Conservation (phyloP, 2,797 vertebrate genomes). For the Mormyrops attenuatus region DNA sequence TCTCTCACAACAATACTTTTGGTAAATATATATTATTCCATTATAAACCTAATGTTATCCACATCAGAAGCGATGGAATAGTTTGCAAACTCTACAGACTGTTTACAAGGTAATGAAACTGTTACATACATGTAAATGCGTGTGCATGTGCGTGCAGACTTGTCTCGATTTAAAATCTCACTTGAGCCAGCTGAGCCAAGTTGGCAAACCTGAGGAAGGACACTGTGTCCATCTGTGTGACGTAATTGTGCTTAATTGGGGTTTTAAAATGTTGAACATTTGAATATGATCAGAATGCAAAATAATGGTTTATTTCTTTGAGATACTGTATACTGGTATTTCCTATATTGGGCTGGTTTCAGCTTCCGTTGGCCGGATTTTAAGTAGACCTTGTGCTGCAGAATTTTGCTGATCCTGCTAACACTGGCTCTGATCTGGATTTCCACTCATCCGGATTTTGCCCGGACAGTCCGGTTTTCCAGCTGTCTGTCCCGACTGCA, state of each 20-base stretch:
- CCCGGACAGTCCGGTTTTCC: not conserved
- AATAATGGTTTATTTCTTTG: not conserved
- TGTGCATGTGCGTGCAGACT: too few species aligned
- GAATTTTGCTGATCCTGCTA: not conserved
- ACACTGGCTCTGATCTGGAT: not conserved
- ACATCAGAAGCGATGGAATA: too few species aligned
- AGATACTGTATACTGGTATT: not conserved
- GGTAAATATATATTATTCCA: too few species aligned
- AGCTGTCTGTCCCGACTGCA: not conserved
- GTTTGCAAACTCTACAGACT: too few species aligned
- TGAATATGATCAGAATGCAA: not conserved
- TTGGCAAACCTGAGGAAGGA: not conserved
- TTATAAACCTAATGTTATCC: too few species aligned
- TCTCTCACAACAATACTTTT: too few species aligned
- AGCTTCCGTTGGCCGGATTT: not conserved
- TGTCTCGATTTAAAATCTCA: not conserved
- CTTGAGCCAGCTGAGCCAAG: not conserved
- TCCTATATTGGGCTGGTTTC: not conserved
- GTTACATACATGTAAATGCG: too few species aligned
- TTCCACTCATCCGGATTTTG: not conserved
- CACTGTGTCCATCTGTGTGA: not conserved
- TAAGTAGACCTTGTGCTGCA: not conserved
- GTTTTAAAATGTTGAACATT: not conserved
- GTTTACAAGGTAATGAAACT: too few species aligned
- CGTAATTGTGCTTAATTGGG: not conserved